Conservation (phyloP, 37 sponge, comb jelly and placozoan genomes). For the Agelas oroides region DNA sequence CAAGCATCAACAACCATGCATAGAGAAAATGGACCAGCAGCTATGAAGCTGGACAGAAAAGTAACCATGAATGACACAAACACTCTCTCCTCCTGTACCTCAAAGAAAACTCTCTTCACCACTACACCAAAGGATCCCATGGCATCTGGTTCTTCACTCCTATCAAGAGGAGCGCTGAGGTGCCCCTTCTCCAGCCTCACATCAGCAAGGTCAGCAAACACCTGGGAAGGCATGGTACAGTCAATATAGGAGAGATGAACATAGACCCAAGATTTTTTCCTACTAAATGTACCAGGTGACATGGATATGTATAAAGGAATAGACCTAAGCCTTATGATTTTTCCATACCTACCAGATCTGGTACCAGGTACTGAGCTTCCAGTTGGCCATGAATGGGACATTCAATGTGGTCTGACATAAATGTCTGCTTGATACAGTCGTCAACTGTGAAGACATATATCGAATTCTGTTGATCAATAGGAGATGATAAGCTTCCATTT, state of each 20-base stretch:
- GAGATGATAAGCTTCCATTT: too few relatives aligned
- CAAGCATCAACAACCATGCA: too few relatives aligned
- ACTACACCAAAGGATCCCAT: slow-evolving; percentile 51
- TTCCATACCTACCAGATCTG: slow-evolving; percentile 64
- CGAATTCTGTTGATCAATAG: neutral
- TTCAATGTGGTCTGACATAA: slow-evolving; percentile 1
- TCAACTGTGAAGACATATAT: slow-evolving; percentile 47
- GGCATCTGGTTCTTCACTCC: slow-evolving; percentile 2
- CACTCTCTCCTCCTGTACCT: slow-evolving; percentile 9
- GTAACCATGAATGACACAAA: too few relatives aligned
- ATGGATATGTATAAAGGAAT: too few relatives aligned
- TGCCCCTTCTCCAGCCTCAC: slow-evolving; percentile 43
- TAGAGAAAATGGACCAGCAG: too few relatives aligned
- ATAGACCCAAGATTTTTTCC: too few relatives aligned
- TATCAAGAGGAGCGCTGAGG: slow-evolving; percentile 33
- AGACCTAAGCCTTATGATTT: too few relatives aligned
- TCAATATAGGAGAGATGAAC: too few relatives aligned
- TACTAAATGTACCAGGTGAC: too few relatives aligned
- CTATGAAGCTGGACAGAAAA: too few relatives aligned
- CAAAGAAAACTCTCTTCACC: slow-evolving; percentile 11
- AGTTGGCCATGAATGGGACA: slow-evolving; percentile 60
- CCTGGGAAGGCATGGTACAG: slow-evolving; percentile 2
- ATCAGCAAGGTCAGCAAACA: slow-evolving; percentile 56
- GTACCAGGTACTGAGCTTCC: slow-evolving; percentile 43
- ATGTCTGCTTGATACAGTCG: slow-evolving; percentile 34